phyloP scores from a whole-genome alignment of 2,888 invertebrate species.

The Polydrusus tereticollis region DNA sequence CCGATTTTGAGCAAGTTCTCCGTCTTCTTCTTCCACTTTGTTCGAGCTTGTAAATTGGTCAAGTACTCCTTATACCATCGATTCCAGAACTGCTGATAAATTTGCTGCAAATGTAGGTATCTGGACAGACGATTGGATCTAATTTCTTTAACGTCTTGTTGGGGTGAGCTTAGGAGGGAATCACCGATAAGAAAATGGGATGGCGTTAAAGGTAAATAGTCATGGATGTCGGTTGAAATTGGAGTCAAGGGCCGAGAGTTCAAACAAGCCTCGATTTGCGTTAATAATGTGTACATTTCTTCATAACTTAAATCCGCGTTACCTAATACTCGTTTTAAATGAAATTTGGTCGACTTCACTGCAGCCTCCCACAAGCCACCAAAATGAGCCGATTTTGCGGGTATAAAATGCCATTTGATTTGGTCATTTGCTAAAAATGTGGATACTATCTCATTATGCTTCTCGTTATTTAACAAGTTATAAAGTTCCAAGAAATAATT shows the following conservation, averaged over 20 bases:
- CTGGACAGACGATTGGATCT: slow-evolving; percentile 23
- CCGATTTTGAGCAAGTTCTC: neutral
- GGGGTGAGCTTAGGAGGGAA: slow-evolving; percentile 7
- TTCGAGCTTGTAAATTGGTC: slow-evolving; percentile 14
- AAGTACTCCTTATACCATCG: slow-evolving; percentile 50
- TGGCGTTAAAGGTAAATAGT: too few species aligned
- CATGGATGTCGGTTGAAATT: too few species aligned
- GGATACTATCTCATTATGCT: neutral
- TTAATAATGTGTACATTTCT: too few species aligned
- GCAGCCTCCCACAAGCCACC: too few species aligned
- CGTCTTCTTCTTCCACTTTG: slow-evolving; percentile 13
- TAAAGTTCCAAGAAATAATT: neutral
- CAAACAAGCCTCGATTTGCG: too few species aligned
- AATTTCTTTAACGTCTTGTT: slow-evolving; percentile 17
- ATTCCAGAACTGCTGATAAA: slow-evolving; percentile 52
- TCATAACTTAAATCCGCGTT: too few species aligned
- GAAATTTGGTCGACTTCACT: too few species aligned
- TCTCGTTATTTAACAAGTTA: neutral
- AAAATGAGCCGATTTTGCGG: slow-evolving; percentile 12
- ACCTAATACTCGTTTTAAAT: too few species aligned
- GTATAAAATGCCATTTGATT: slow-evolving; percentile 24
- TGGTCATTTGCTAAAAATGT: neutral
- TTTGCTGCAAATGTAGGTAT: slow-evolving; percentile 31
- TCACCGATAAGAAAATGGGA: too few species aligned
- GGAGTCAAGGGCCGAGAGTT: too few species aligned